phyloP scores from a whole-genome alignment of 2,888 invertebrate genomes.

The Baccha elongata region DNA sequence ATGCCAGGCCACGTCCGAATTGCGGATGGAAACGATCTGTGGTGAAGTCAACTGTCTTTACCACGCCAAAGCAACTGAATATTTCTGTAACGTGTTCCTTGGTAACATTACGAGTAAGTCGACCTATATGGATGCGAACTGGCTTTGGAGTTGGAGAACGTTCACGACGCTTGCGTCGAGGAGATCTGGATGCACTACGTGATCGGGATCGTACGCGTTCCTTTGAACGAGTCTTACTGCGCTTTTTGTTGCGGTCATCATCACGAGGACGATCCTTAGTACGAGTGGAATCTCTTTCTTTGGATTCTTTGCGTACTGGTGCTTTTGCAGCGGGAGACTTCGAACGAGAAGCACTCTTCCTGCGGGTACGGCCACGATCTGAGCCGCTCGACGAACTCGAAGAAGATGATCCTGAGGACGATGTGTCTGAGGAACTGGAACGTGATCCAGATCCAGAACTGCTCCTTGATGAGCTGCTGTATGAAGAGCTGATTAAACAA shows the following conservation, averaged over 20 bases:
- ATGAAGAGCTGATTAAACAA: slow-evolving; percentile 86
- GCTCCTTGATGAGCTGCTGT: slow-evolving; percentile 90
- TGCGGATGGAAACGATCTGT: slow-evolving; percentile 93
- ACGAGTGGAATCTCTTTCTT: slow-evolving; percentile 69
- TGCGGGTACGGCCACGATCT: slow-evolving; percentile 86
- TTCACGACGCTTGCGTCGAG: slow-evolving; percentile 87
- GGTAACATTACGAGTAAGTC: slow-evolving; percentile 95
- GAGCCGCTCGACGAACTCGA: slow-evolving; percentile 87
- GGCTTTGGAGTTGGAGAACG: slow-evolving; percentile 95
- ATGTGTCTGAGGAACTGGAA: slow-evolving; percentile 88
- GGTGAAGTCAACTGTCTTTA: slow-evolving; percentile 95
- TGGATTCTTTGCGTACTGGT: slow-evolving; percentile 78
- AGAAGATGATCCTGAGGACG: slow-evolving; percentile 85
- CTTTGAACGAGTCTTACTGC: slow-evolving; percentile 75
- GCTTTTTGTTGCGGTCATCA: slow-evolving; percentile 73
- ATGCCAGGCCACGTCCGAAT: slow-evolving; percentile 96
- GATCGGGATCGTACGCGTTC: slow-evolving; percentile 83
- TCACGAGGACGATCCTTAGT: slow-evolving; percentile 77
- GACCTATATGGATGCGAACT: slow-evolving; percentile 96
- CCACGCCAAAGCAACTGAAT: slow-evolving; percentile 92
- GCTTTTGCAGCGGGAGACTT: slow-evolving; percentile 74
- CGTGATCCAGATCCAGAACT: slow-evolving; percentile 89
- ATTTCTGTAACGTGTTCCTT: slow-evolving; percentile 95
- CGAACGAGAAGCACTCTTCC: slow-evolving; percentile 82
- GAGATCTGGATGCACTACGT: slow-evolving; percentile 92